Conservation (phyloP, 2,113 vertebrate species). For the Pandion haliaetus region DNA sequence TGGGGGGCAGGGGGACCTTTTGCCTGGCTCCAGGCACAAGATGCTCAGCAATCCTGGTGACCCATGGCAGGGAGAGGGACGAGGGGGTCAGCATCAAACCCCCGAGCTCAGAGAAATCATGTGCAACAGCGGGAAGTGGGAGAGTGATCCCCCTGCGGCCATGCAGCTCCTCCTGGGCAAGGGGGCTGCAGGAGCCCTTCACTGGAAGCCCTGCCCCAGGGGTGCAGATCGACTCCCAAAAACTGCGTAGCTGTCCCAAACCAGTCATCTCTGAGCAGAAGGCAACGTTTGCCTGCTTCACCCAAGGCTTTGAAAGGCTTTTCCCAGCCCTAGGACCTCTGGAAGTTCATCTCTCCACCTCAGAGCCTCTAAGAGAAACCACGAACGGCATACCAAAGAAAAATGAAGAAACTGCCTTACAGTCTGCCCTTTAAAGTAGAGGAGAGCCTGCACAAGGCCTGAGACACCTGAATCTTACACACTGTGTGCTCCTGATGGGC, state of each 20-base stretch:
- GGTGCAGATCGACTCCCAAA: neutral
- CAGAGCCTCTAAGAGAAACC: neutral
- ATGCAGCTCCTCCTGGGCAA: accelerated
- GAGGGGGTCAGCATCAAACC: neutral
- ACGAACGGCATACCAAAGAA: accelerated
- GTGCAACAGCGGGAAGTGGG: neutral
- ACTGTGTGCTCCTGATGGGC: neutral
- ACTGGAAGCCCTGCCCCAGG: neutral
- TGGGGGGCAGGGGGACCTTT: neutral
- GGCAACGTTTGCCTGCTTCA: neutral
- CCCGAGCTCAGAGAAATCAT: neutral
- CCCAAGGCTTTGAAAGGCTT: neutral
- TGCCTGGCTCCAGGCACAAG: neutral
- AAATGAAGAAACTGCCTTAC: neutral
- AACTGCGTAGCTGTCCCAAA: neutral
- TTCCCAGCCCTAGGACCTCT: neutral
- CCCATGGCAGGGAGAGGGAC: neutral
- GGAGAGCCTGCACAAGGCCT: neutral
- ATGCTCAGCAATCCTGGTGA: neutral
- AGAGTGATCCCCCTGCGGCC: neutral
- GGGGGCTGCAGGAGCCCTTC: neutral
- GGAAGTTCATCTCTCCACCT: neutral
- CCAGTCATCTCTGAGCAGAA: neutral
- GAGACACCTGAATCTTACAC: neutral
- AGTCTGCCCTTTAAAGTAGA: neutral